phyloP scores from a whole-genome alignment of 2,888 invertebrate genomes.

The Busseola fusca region DNA sequence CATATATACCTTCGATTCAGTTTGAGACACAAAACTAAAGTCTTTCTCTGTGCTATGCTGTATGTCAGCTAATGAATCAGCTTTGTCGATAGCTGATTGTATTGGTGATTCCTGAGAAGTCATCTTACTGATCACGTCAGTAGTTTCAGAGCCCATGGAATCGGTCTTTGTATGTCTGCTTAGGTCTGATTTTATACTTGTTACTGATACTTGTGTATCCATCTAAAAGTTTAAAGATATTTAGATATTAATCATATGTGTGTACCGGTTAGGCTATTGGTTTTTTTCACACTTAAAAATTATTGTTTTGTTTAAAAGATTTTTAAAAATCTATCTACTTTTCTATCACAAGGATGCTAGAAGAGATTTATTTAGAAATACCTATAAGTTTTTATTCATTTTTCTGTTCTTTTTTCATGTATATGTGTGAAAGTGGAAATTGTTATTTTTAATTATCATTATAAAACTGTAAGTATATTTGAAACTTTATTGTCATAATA shows the following conservation, averaged over 20 bases:
- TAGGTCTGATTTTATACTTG: constrained; percentile 81
- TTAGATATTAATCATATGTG: neutral
- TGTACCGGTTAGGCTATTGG: neutral
- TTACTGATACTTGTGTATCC: constrained; percentile 78
- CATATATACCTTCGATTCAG: constrained; percentile 84
- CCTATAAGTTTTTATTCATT: neutral
- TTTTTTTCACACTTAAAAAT: neutral
- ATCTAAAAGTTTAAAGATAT: constrained; percentile 67
- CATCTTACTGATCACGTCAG: constrained; percentile 75
- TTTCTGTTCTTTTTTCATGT: neutral
- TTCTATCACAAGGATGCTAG: neutral
- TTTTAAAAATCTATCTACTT: neutral
- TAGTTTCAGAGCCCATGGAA: constrained; percentile 82
- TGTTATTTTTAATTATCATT: neutral
- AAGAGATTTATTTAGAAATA: too few species aligned
- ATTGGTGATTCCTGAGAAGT: constrained; percentile 82
- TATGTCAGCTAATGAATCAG: constrained; percentile 84
- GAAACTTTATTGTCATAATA: neutral
- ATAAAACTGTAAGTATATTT: neutral
- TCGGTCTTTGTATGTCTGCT: constrained; percentile 85
- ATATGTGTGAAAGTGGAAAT: neutral
- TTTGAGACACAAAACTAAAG: constrained; percentile 85
- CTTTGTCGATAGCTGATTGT: constrained; percentile 81
- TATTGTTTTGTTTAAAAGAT: neutral
- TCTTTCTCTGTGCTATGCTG: constrained; percentile 86